Base-by-base conservation (phyloP, 2,797 vertebrate genomes). In the Mus spretus region DNA sequence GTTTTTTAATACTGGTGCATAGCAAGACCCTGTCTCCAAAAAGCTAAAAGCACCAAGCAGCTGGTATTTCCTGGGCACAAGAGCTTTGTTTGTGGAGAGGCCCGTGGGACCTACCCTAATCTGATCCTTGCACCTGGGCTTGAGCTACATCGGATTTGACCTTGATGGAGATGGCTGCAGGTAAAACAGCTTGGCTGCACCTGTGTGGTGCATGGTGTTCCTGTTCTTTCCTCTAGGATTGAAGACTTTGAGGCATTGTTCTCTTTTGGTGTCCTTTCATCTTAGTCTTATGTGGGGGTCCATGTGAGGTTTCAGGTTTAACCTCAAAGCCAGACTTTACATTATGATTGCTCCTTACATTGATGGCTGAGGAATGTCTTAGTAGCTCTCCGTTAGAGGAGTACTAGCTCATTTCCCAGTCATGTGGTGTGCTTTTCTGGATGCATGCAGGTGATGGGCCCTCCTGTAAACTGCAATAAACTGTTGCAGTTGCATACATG, bases 281-380 rank as follows among this genome's bases (percentile, higher is more conserved):
- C 4, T 63, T n/a, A 2, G 63, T 44, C 74, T 47, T 67, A 2
- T 19, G 0, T 44, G 81, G 59, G 53, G 22, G 6, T 44, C 24
- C 50, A 11, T 31, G 86, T 44, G 53, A 44, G 31, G 28, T 47
- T 85, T 59, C 53, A 5, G n/a, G 40, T 12, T 81, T n/a, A 20
- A 78, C 26, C 6, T 6, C 13, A 12, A 11, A 57, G 82, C 59
- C 14, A 11, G 77, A 70, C 22, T 78, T 37, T 11, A 15, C 12
- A 6, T 17, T 2, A 10, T 15, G 26, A 65, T 2, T 34, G 17
- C 47, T 47, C 26, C 31, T 1, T 14, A 22, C 63, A 12, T 15
- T 3, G 10, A 8, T 1, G 1, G 0, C 67, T 3, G 5, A 72
- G 67, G 3, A 19, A 13, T 8, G n/a, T 26, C n/a, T n/a, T 0